Evolutionary conservation across 2,888 invertebrate genomes (phyloP), one percentile per base, ranked within the genome.

Genomic region (Trachelus iudaicus): DNA sequence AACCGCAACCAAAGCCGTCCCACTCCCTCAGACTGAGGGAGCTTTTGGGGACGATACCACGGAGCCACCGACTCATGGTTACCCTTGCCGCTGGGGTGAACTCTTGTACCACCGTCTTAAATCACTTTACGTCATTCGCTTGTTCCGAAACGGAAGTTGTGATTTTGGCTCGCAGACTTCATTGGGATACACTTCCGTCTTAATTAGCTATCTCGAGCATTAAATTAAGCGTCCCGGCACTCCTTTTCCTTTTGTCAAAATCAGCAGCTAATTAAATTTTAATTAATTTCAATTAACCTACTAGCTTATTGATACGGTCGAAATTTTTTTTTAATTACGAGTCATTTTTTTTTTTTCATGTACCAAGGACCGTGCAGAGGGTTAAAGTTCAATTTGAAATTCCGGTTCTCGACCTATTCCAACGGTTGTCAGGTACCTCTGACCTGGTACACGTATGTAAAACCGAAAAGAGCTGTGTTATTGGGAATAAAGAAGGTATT

Each of bases 81-180:
- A 34, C 31, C 71, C 33, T 71, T 23, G 33, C 31, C 6, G 31
- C 6, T 71, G 71, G 80, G 80, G 77, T 78, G 69, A 77, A 73
- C 79, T 33, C 31, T 31, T 31, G 71, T 31, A 33, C 71, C 81
- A 77, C 81, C 79, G 81, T 86, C 85, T 86, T 85, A 83, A 85
- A 85, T 86, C 85, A 85, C 80, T 82, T 83, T 69, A 78, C 76
- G 75, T 78, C 77, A 71, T 33, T 77, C 75, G 76, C 75, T 15
- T 30, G 71, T 79, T 77, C 76, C 74, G 77, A 34, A 34, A 78
- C 77, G 81, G 77, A 79, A 76, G 76, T 76, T 79, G 78, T 79
- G 82, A 85, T 82, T 84, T 80, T 79, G 79, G 76, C 78, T 81
- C 81, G 79, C 81, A 81, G 81, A 82, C 85, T 81, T 77, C 79